A percentile compares a stretch with the other conserved stretches of the same genome.
Conservation (phyloP, 2,113 vertebrate genomes). For the Antigone vipio region DNA sequence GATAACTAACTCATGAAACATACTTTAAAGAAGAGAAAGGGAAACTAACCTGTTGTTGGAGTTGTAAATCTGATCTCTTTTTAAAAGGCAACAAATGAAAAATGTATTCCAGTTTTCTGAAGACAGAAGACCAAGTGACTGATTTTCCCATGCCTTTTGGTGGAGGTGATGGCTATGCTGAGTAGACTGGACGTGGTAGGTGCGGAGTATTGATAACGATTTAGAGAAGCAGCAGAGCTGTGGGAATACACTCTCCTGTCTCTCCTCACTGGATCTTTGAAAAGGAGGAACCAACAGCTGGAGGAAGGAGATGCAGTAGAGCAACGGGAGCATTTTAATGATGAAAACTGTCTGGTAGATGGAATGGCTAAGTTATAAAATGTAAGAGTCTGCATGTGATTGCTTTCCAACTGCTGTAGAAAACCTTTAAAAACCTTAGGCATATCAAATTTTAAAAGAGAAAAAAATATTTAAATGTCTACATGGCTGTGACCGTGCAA, state of each 20-base stretch:
- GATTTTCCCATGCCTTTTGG: neutral
- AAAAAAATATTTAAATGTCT: neutral
- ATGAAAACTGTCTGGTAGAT: neutral
- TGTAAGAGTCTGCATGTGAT: neutral
- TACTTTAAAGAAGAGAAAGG: neutral
- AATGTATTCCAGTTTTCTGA: neutral
- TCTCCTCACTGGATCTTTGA: neutral
- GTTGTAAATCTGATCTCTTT: neutral
- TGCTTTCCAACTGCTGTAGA: neutral
- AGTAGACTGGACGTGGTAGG: neutral
- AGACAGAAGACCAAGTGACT: neutral
- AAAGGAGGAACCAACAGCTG: neutral
- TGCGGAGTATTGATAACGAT: neutral
- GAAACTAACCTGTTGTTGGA: neutral
- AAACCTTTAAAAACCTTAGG: neutral
- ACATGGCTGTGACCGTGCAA: neutral
- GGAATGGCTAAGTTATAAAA: neutral
- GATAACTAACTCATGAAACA: neutral
- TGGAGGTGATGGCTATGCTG: fast-evolving
- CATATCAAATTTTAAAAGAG: neutral
- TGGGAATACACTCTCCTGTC: neutral
- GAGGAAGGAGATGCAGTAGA: neutral
- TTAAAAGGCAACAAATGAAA: neutral
- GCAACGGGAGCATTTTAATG: neutral
- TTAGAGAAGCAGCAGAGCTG: neutral